Percentiles rank a stretch among this genome's conserved stretches.
Evolutionary conservation across 2,888 invertebrate genomes (phyloP).

Genomic region (Cactoblastis cactorum): DNA sequence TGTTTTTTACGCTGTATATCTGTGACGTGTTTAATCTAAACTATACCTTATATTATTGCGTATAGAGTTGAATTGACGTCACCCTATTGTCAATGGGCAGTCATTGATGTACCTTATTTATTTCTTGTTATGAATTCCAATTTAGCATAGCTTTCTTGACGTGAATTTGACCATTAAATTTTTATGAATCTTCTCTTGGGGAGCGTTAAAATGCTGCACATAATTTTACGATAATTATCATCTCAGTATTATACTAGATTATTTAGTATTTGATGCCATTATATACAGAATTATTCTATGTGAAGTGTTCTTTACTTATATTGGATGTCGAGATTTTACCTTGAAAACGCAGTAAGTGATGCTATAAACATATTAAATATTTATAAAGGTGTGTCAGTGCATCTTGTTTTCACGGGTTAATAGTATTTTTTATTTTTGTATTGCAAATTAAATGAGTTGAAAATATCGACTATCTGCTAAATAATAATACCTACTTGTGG

Average conservation of each 20-base stretch:
- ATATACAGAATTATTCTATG: conserved; percentile 40
- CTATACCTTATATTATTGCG: no score
- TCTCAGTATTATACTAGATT: conserved; percentile 70
- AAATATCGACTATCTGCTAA: no score
- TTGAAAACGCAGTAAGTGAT: conserved; percentile 22
- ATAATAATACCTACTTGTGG: no score
- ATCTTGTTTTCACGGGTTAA: neutral
- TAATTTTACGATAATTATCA: conserved; percentile 36
- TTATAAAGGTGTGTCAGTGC: neutral
- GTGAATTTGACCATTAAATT: neutral
- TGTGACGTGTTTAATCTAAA: no score
- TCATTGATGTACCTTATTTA: neutral
- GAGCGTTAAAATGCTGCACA: conserved; percentile 22
- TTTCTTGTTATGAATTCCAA: neutral
- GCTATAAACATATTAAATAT: neutral
- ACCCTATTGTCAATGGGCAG: no score
- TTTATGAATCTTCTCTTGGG: conserved; percentile 11
- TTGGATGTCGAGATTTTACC: conserved; percentile 36
- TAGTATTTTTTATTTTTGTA: no score
- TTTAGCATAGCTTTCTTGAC: neutral
- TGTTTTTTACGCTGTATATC: no score
- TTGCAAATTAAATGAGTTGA: no score
- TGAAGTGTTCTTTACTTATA: conserved; percentile 37
- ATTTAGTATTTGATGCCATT: conserved; percentile 67
- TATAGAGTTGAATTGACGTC: no score